Conservation (phyloP, 2,888 invertebrate genomes). For the Busseola fusca region DNA sequence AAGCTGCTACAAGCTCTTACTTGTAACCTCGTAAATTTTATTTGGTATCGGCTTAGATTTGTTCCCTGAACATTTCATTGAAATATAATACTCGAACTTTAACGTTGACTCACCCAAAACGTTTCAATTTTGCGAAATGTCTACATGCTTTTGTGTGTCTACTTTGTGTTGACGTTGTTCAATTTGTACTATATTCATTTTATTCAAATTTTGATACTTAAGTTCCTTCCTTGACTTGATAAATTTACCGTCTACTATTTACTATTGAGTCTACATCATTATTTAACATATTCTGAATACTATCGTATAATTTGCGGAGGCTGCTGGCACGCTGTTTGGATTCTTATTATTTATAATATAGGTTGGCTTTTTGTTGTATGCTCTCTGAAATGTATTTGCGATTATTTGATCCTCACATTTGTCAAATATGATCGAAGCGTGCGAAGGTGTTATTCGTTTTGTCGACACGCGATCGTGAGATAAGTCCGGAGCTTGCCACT, state of each 20-base stretch:
- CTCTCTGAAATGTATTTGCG: constrained; percentile 69
- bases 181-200: constrained; percentile 52
- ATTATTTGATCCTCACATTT: constrained; percentile 80
- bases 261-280: constrained; percentile 69
- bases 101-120: constrained; percentile 78
- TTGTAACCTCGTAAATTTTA: constrained; percentile 80
- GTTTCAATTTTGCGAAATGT: constrained; percentile 77
- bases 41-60: constrained; percentile 76
- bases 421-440: constrained; percentile 81
- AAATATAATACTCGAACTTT: constrained; percentile 79
- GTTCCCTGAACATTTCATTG: constrained; percentile 77
- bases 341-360: constrained; percentile 65
- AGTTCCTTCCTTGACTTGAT: constrained; percentile 68
- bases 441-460: constrained; percentile 82
- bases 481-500: constrained; percentile 79
- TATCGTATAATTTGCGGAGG: constrained; percentile 67
- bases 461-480: constrained; percentile 83
- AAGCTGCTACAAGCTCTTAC: constrained; percentile 76
- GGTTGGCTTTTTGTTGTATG: constrained; percentile 64
- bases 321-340: constrained; percentile 58
- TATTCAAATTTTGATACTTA: constrained; percentile 59
- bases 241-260: constrained; percentile 68
- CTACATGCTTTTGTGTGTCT: constrained; percentile 63
- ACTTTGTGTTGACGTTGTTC: constrained; percentile 41
- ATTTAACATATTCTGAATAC: constrained; percentile 73